These are phyloP conservation scores for Drosophila atroscutellata DNA, from an alignment of 2,888 invertebrate species.

Conservation along the genomic window DNA sequence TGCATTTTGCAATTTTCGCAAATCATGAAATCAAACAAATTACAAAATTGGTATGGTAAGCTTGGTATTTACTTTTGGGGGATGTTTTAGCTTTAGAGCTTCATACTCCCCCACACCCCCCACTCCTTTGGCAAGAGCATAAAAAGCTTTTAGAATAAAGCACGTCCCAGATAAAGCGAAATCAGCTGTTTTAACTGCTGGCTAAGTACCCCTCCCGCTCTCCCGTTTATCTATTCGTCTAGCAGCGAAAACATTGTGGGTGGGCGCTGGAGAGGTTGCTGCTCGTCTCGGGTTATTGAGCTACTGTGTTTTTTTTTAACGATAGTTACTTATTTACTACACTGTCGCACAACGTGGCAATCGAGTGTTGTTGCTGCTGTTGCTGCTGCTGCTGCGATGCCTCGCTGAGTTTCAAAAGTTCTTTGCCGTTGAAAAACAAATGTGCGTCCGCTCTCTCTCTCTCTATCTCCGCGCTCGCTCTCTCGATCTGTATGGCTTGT, in stretches of 20 bases:
- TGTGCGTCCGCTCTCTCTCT: slow-evolving; percentile 16
- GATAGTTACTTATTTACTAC: slow-evolving; percentile 1
- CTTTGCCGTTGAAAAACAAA: slow-evolving; percentile 71
- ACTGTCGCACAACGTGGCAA: slow-evolving; percentile 64
- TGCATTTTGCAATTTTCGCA: not conserved
- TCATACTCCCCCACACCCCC: not conserved
- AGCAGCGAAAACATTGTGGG: not conserved
- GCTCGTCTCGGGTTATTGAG: slow-evolving; percentile 24
- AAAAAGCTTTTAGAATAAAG: slow-evolving; percentile 46
- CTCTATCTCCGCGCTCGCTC: slow-evolving; percentile 1
- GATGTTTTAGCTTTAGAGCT: not conserved
- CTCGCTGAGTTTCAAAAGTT: slow-evolving; percentile 74
- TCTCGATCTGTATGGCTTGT: slow-evolving; percentile 1
- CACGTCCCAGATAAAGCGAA: slow-evolving; percentile 27
- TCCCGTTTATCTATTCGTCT: not conserved
- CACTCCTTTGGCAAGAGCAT: slow-evolving; percentile 7
- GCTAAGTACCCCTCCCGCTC: not conserved
- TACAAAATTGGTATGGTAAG: slow-evolving; percentile 47
- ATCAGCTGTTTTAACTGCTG: slow-evolving; percentile 44
- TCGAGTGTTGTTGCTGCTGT: slow-evolving; percentile 19
- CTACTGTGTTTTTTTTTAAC: slow-evolving; percentile 2
- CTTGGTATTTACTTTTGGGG: not conserved
- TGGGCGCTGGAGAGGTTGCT: not conserved
- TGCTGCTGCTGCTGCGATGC: slow-evolving; percentile 51
- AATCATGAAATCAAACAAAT: slow-evolving; percentile 8